phyloP scores from a whole-genome alignment of 2,797 vertebrate genomes.

The Eulemur albifrons region DNA sequence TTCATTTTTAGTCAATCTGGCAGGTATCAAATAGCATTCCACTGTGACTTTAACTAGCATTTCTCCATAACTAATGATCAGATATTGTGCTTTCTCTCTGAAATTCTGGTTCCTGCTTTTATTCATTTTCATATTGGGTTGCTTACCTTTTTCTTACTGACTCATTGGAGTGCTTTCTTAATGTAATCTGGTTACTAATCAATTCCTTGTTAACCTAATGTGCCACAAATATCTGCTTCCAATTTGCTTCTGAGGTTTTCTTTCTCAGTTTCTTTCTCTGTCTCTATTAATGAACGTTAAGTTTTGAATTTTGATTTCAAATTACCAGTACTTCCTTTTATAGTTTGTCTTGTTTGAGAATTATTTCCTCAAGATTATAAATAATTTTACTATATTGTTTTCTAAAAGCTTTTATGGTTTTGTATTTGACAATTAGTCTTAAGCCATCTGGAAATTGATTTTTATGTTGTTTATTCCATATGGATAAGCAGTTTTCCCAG shows the following conservation, averaged over 20 bases:
- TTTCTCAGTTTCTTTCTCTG: not conserved
- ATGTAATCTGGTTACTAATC: not conserved
- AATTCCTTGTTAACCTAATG: not conserved
- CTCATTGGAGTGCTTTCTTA: slow-evolving; percentile 16
- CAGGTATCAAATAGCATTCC: not conserved
- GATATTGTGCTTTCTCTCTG: not conserved
- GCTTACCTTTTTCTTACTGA: slow-evolving; percentile 13
- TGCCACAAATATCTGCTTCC: not conserved
- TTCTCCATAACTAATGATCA: not conserved
- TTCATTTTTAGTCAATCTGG: not conserved
- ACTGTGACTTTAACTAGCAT: not conserved
- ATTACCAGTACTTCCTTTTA: not conserved
- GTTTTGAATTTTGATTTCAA: slow-evolving; percentile 32
- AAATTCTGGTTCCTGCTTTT: not conserved
- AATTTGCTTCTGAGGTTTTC: not conserved
- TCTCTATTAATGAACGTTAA: not conserved
- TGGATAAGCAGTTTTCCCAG: not conserved
- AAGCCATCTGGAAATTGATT: not conserved
- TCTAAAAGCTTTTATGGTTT: not conserved
- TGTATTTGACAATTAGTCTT: not conserved
- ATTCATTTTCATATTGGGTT: not conserved
- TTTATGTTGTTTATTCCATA: not conserved
- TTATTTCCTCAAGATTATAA: not conserved
- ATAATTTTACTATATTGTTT: not conserved
- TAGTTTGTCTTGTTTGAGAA: not conserved